Percentiles rank a stretch among this genome's conserved stretches.
These are phyloP conservation scores for Coturnix japonica DNA, from an alignment of 2,113 vertebrate species.

Conservation along the genomic window DNA sequence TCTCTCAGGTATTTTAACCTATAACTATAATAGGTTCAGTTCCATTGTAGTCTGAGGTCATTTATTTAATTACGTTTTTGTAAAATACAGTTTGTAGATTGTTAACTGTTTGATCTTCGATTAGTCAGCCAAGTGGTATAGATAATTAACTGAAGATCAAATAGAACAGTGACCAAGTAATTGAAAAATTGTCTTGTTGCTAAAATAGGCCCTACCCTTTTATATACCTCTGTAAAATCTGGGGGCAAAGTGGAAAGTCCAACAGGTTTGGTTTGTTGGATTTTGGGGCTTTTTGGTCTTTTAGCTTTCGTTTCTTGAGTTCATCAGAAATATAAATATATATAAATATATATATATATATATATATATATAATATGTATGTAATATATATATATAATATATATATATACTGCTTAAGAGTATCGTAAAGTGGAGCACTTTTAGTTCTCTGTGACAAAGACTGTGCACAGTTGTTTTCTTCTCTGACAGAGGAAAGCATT, in stretches of 20 bases:
- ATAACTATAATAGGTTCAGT: background rate
- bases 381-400: too few relatives aligned
- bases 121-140: conserved; percentile 37
- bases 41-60: background rate
- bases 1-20: background rate
- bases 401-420: background rate
- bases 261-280: background rate
- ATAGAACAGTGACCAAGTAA: conserved; percentile 15
- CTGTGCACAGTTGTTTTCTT: conserved; percentile 9
- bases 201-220: background rate
- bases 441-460: background rate
- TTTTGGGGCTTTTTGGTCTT: background rate
- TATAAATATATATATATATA: background rate
- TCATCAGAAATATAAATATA: background rate
- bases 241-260: background rate
- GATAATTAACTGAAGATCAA: conserved; percentile 37
- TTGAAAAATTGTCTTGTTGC: background rate
- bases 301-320: background rate
- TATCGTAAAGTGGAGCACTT: background rate
- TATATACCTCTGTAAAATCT: background rate
- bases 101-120: conserved; percentile 53
- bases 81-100: conserved; percentile 8
- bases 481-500: background rate
- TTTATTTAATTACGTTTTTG: conserved; percentile 47
- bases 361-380: background rate